These are phyloP conservation scores for Bufotes viridis DNA, from an alignment of 2,797 vertebrate genomes.

Conservation along the genomic window DNA sequence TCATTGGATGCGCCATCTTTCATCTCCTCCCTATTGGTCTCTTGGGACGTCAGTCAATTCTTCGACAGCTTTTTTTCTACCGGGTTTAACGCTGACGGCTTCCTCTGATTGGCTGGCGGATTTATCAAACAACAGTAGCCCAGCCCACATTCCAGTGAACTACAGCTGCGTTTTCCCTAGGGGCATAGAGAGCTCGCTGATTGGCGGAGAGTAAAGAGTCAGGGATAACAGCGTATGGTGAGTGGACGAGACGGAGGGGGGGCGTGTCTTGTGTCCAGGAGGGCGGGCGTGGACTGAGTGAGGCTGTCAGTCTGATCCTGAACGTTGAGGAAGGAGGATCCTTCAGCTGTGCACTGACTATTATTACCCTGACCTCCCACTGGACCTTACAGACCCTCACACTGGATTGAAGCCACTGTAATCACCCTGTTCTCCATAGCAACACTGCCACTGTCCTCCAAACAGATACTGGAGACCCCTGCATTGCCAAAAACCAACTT, in stretches of 20 bases:
- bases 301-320: slow-evolving; percentile 49
- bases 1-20: slow-evolving; percentile 50
- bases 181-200: not conserved
- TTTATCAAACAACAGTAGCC: not conserved
- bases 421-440: not conserved
- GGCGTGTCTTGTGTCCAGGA: slow-evolving; percentile 13
- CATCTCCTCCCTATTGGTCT: not conserved
- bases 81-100: not conserved
- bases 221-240: not conserved
- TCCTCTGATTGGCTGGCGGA: slow-evolving; percentile 8
- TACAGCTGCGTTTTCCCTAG: not conserved
- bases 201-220: not conserved
- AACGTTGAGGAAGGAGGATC: not conserved
- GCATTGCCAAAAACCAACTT: not conserved
- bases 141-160: slow-evolving; percentile 49
- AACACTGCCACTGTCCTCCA: not conserved
- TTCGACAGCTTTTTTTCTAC: not conserved
- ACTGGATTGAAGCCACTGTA: not conserved
- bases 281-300: not conserved
- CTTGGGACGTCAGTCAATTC: not conserved
- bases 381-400: slow-evolving; percentile 38
- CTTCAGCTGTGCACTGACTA: not conserved
- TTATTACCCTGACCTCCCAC: slow-evolving; percentile 54
- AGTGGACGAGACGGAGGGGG: not conserved
- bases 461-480: not conserved